Conservation (phyloP, 2,113 vertebrate genomes). For the Redunca redunca region DNA sequence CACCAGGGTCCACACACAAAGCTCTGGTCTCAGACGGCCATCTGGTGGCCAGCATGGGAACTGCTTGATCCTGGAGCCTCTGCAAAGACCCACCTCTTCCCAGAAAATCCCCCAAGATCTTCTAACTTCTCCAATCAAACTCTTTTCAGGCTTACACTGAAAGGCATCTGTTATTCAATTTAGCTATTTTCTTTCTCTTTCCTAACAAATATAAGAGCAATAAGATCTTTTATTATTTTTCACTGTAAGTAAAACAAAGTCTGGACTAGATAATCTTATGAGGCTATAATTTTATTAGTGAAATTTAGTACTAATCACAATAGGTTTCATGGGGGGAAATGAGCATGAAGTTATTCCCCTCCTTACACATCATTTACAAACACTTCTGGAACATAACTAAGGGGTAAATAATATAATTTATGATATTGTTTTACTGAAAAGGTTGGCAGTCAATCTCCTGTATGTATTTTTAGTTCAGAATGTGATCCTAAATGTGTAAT, state of each 20-base stretch:
- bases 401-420: neutral
- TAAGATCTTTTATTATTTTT: neutral
- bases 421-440: neutral
- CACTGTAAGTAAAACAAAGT: neutral
- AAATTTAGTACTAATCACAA: neutral
- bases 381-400: neutral
- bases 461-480: conserved; percentile 35
- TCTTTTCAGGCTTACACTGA: neutral
- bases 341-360: neutral
- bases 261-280: neutral
- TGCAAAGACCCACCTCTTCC: neutral
- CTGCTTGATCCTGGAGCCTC: neutral
- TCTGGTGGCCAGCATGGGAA: neutral
- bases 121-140: neutral
- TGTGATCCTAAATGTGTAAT: conserved; percentile 6
- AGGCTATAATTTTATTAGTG: neutral
- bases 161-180: neutral
- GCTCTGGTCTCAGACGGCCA: conserved; percentile 34
- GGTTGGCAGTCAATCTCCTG: neutral
- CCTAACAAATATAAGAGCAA: neutral
- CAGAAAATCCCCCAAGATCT: neutral
- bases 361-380: neutral
- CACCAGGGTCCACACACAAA: neutral
- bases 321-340: neutral
- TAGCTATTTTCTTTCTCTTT: neutral